Evolutionary conservation across 2,797 vertebrate species (phyloP).

Genomic region (Anguilla anguilla): DNA sequence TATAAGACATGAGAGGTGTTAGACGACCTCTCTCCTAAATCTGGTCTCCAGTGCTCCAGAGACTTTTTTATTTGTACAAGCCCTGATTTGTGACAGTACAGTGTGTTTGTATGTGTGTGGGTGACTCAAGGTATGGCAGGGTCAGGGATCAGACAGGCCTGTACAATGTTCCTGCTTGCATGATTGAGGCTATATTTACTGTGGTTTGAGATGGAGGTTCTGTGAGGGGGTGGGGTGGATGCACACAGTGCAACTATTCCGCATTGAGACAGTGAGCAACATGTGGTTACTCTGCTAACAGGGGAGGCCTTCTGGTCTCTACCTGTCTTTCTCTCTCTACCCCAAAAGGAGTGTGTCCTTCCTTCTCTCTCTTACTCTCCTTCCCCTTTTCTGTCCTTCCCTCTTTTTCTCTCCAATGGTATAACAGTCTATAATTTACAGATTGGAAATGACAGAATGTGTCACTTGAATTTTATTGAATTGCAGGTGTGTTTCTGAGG

Average conservation of each 20-base stretch:
- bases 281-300: constrained; percentile 37
- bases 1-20: too few species aligned
- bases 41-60: background rate
- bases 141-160: too few species aligned
- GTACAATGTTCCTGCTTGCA: background rate
- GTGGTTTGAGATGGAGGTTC: background rate
- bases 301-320: constrained; percentile 33
- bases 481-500: background rate
- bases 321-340: constrained; percentile 30
- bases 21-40: background rate
- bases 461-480: background rate
- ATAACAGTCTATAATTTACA: background rate
- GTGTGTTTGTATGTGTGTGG: background rate
- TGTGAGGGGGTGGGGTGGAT: background rate
- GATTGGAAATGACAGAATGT: background rate
- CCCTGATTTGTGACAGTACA: too few species aligned
- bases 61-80: too few species aligned
- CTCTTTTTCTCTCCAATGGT: background rate
- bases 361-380: constrained; percentile 25
- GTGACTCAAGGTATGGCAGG: too few species aligned
- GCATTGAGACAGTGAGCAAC: constrained; percentile 32
- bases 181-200: background rate
- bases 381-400: constrained; percentile 16
- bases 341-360: constrained; percentile 3
- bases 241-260: constrained; percentile 25